phyloP scores from a whole-genome alignment of 2,888 invertebrate species.

The Phalera bucephala region DNA sequence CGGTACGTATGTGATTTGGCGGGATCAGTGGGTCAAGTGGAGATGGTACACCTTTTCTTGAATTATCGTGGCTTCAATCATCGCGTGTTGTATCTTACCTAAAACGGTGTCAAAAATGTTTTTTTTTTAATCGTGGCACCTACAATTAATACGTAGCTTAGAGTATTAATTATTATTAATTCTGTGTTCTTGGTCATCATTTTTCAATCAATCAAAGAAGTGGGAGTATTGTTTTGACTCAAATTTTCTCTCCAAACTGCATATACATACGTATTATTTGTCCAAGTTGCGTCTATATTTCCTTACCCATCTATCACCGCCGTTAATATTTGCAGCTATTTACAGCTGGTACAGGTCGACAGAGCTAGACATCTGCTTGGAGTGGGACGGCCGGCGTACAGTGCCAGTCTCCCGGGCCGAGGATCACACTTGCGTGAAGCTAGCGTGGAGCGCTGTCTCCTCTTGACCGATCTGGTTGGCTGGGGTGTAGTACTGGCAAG shows the following conservation, averaged over 20 bases:
- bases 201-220: no score
- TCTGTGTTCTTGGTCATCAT: no score
- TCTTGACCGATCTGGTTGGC: constrained; percentile 87
- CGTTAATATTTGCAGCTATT: constrained; percentile 14
- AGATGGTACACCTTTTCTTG: neutral
- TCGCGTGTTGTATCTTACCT: no score
- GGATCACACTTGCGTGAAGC: constrained; percentile 92
- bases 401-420: constrained; percentile 60
- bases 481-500: constrained; percentile 90
- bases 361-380: constrained; percentile 47
- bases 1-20: neutral
- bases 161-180: no score
- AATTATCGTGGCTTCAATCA: no score
- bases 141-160: no score
- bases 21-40: neutral
- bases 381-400: constrained; percentile 58
- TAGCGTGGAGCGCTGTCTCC: constrained; percentile 88
- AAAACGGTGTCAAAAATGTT: no score
- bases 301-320: neutral
- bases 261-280: no score
- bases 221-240: no score
- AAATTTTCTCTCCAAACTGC: no score
- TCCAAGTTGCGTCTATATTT: no score
- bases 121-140: no score
- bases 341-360: constrained; percentile 68